A percentile compares a stretch with the other conserved stretches of the same genome.
Evolutionary conservation across 2,888 invertebrate species (phyloP).

Genomic region (Stenotaenia linearis): DNA sequence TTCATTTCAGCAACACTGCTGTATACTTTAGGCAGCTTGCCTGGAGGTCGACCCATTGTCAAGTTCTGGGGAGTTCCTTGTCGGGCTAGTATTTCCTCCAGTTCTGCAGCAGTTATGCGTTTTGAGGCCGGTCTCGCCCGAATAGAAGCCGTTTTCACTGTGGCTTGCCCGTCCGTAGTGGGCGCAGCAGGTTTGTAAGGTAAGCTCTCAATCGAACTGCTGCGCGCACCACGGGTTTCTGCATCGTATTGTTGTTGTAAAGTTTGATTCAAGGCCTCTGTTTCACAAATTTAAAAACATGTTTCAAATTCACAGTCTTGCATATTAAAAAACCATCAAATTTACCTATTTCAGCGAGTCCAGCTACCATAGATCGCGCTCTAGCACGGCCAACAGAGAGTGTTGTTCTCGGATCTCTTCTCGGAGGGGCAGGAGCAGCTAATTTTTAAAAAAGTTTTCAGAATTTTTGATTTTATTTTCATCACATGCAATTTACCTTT

Average conservation of each 20-base stretch:
- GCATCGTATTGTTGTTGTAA: slow-evolving; percentile 41
- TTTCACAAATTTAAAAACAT: slow-evolving; percentile 34
- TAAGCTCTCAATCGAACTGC: slow-evolving; percentile 39
- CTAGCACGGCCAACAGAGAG: slow-evolving; percentile 86
- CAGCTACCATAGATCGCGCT: slow-evolving; percentile 89
- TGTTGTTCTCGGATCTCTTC: slow-evolving; percentile 89
- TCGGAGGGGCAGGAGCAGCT: slow-evolving; percentile 79
- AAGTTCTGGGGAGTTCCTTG: slow-evolving; percentile 61
- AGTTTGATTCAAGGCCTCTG: slow-evolving; percentile 46
- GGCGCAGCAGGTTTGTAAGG: slow-evolving; percentile 37
- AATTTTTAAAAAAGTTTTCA: not conserved
- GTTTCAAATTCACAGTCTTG: not conserved
- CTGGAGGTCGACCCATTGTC: slow-evolving; percentile 34
- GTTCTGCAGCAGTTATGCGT: slow-evolving; percentile 81
- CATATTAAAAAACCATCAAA: not conserved
- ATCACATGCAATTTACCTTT: no score
- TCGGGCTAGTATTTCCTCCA: slow-evolving; percentile 86
- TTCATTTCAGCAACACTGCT: slow-evolving; percentile 96
- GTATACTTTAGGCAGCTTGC: slow-evolving; percentile 63
- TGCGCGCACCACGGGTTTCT: slow-evolving; percentile 40
- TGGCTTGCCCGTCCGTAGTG: slow-evolving; percentile 37
- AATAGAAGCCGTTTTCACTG: slow-evolving; percentile 80
- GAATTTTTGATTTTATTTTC: not conserved
- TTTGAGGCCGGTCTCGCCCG: slow-evolving; percentile 79
- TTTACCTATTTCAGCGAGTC: slow-evolving; percentile 52